Percentiles rank a stretch among this genome's conserved stretches.
These are phyloP conservation scores for Biston stratarius DNA, from an alignment of 2,888 invertebrate species.

Conservation along the genomic window DNA sequence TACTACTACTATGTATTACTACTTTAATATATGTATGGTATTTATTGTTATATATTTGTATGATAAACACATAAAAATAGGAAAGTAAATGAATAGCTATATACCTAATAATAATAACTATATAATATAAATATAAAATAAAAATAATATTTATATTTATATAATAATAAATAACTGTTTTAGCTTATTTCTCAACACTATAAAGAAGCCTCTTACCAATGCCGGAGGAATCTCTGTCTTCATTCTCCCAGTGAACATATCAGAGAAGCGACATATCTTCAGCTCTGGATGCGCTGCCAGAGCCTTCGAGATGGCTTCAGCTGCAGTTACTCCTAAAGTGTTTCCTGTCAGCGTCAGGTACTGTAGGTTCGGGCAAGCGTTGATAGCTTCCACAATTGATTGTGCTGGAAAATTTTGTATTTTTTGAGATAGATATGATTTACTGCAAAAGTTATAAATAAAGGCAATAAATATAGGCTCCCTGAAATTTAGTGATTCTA, in stretches of 20 bases:
- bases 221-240: conserved; percentile 98
- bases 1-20: too few species aligned
- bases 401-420: conserved; percentile 83
- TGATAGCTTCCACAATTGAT: conserved; percentile 91
- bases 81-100: too few species aligned
- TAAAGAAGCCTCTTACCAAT: conserved; percentile 82
- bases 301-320: conserved; percentile 93
- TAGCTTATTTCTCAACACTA: too few species aligned
- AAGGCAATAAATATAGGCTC: too few species aligned
- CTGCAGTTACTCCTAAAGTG: conserved; percentile 96
- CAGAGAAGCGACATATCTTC: conserved; percentile 95
- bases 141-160: background rate
- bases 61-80: too few species aligned
- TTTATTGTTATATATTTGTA: too few species aligned
- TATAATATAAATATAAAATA: too few species aligned
- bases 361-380: conserved; percentile 88
- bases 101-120: too few species aligned
- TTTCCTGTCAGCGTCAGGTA: conserved; percentile 96
- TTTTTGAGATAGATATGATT: background rate
- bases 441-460: too few species aligned
- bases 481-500: too few species aligned
- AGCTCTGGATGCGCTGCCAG: conserved; percentile 92
- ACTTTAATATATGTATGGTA: too few species aligned
- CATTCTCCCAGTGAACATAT: conserved; percentile 98
- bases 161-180: too few species aligned